A percentile compares a stretch with the other conserved stretches of the same genome.
phyloP scores from a whole-genome alignment of 2,797 vertebrate species.

The Sebastes iracundus region DNA sequence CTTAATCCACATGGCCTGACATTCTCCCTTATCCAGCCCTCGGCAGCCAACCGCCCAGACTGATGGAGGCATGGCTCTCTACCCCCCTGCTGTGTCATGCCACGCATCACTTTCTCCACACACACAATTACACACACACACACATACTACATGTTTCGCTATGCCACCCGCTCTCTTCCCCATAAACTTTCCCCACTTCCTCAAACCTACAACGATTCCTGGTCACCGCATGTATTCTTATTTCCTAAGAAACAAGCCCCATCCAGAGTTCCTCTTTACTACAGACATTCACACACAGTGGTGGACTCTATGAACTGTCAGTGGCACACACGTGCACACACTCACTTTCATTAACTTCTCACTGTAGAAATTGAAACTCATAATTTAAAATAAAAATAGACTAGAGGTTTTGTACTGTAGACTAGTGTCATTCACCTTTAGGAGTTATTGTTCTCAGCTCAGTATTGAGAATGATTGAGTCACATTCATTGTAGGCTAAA shows the following conservation, averaged over 20 bases:
- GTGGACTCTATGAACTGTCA: neutral
- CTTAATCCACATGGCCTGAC: conserved; percentile 81
- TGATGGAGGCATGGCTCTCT: conserved; percentile 53
- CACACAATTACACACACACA: conserved; percentile 11
- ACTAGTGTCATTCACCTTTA: too few relatives aligned
- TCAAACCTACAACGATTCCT: conserved; percentile 61
- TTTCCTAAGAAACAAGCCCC: conserved; percentile 56
- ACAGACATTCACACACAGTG: conserved; percentile 17
- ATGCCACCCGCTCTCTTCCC: conserved; percentile 50
- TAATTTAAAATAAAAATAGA: neutral
- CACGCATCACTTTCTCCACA: conserved; percentile 37
- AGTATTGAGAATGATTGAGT: neutral
- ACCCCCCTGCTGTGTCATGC: conserved; percentile 52
- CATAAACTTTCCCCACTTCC: conserved; percentile 69
- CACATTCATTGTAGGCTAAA: neutral
- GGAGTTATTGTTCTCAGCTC: neutral
- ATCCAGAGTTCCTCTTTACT: conserved; percentile 59
- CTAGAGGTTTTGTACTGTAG: neutral
- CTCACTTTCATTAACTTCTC: neutral
- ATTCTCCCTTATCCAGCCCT: conserved; percentile 71
- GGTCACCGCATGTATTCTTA: conserved; percentile 15
- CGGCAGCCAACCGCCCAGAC: conserved; percentile 57
- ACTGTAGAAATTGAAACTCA: neutral
- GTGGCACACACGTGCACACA: neutral
- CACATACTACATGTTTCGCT: neutral